Conservation (phyloP, 2,888 invertebrate genomes). For the Phasia obesa region DNA sequence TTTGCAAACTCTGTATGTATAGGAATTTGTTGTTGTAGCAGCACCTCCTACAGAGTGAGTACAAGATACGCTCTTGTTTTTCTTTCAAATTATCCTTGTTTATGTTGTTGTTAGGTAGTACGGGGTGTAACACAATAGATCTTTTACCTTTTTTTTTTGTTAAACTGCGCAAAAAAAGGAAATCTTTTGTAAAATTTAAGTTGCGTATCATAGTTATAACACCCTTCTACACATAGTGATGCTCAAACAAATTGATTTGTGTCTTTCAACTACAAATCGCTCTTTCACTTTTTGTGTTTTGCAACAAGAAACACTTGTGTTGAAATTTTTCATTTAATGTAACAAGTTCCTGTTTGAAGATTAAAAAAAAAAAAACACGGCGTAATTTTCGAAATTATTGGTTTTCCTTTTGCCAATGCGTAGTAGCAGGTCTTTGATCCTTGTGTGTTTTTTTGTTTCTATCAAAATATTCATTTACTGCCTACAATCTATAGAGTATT, state of each 20-base stretch:
- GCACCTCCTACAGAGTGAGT: conserved; percentile 44
- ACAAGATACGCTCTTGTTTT: neutral
- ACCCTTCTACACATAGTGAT: conserved; percentile 10
- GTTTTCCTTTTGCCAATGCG: conserved; percentile 46
- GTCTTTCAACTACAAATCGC: neutral
- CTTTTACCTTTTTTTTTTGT: neutral
- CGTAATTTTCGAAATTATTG: conserved; percentile 54
- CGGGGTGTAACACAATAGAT: neutral
- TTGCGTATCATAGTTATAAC: conserved; percentile 63
- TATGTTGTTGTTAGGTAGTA: conserved; percentile 11
- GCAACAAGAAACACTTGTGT: neutral
- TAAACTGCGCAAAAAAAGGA: conserved; percentile 57
- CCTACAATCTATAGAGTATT: no score
- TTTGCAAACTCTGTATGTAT: no score
- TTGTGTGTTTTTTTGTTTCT: neutral
- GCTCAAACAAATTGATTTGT: no score
- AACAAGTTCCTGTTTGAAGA: conserved; percentile 46
- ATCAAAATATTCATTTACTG: neutral
- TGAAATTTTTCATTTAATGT: neutral
- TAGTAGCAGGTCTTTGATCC: conserved; percentile 16
- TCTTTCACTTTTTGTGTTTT: neutral
- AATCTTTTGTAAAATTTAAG: conserved; percentile 44
- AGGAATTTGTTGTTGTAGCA: no score
- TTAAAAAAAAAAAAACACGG: conserved; percentile 9
- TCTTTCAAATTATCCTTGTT: conserved; percentile 26